Base-by-base conservation (phyloP, 2,888 invertebrate species). In the Epirrhoe tristata region DNA sequence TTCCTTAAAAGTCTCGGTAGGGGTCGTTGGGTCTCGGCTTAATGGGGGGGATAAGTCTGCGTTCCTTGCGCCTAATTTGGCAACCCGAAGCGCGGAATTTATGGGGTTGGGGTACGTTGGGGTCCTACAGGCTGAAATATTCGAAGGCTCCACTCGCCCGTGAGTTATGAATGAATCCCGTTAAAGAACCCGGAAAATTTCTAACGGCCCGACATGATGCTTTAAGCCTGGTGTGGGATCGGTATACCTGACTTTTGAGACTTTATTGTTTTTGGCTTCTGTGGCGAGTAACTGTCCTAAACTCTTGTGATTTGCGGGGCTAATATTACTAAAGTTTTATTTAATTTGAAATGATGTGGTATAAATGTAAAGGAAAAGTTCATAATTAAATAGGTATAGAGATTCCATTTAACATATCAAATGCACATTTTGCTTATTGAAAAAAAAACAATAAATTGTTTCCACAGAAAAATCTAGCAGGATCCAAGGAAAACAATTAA, bases 111-210 rank as follows among this genome's bases (percentile, higher is more conserved):
- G 63, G 63, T 63, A 60, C 67, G 89, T 84, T 84, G 87, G 85
- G 82, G 86, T 80, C 84, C 81, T 87, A 85, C 89, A 85, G 88
- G 86, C 87, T 92, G 92, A 91, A 93, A 93, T 92, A 92, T 93
- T 93, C 89, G 93, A 91, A 91, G 87, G 89, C 88, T 90, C 89
- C 90, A 88, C 89, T 93, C 92, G 89, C 74, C 91, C 91, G 91
- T 91, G 90, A 92, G 92, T 93, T 93, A 93, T 93, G 93, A 92
- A 93, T 91, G 93, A 91, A 91, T 90, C 91, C 90, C 89, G 92
- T 87, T 90, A 91, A 92, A 93, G 90, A 92, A 89, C 88, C 92
- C 90, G 91, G 92, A 93, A 92, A 93, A 93, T 92, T 93, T 90
- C 86, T 86, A 90, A 87, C 91, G 86, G 86, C 84, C 79, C 82